Conservation (phyloP, 2,113 vertebrate genomes). For the Pomatostomus ruficeps region DNA sequence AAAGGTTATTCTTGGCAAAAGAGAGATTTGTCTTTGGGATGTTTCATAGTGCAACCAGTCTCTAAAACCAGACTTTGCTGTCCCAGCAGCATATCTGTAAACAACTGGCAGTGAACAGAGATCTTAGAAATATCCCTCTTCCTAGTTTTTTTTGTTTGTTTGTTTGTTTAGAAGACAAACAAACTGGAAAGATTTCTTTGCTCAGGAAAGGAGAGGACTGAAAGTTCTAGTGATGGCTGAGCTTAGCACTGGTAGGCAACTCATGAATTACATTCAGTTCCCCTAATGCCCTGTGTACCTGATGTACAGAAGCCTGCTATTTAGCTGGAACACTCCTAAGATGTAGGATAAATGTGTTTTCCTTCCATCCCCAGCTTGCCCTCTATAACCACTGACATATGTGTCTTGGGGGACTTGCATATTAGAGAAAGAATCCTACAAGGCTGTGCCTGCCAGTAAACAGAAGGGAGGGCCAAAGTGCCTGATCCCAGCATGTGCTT, state of each 20-base stretch:
- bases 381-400: not conserved
- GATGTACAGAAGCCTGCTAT: not conserved
- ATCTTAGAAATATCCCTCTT: conserved; percentile 20
- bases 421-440: not conserved
- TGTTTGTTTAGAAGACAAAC: conserved; percentile 46
- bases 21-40: not conserved
- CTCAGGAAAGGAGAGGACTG: not conserved
- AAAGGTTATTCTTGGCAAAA: conserved; percentile 63
- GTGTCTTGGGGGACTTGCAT: not conserved
- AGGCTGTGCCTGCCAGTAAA: not conserved
- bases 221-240: not conserved
- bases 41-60: conserved; percentile 24
- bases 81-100: conserved; percentile 23
- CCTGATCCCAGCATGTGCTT: not conserved
- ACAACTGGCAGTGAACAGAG: conserved; percentile 38
- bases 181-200: not conserved
- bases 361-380: not conserved
- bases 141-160: not conserved
- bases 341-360: not conserved
- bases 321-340: not conserved
- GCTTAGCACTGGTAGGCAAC: not conserved
- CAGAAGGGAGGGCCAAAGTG: not conserved
- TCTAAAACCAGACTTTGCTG: conserved; percentile 10
- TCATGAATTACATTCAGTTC: not conserved
- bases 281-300: not conserved